These are phyloP conservation scores for Aphidius colemani DNA, from an alignment of 2,888 invertebrate genomes.

Conservation along the genomic window DNA sequence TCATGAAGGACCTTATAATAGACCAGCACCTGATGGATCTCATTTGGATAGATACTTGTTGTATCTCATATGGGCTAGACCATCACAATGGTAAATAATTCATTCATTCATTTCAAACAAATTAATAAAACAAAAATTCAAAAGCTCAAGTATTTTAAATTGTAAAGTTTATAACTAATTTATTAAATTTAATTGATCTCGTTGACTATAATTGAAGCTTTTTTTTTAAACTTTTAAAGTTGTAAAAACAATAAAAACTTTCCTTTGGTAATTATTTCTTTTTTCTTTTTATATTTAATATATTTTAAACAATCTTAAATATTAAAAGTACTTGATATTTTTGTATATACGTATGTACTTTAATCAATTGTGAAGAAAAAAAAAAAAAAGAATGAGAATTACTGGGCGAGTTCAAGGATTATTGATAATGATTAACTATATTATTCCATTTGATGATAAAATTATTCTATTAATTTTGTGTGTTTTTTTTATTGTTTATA, in stretches of 20 bases:
- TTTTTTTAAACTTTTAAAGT: no score
- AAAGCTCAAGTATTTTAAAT: no score
- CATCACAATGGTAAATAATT: conserved; percentile 70
- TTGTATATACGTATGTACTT: no score
- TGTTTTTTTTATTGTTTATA: not conserved
- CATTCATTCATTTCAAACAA: not conserved
- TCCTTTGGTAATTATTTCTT: no score
- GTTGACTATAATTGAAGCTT: no score
- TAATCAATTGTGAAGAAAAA: not conserved
- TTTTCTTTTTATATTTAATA: no score
- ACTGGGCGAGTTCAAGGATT: not conserved
- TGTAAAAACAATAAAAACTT: no score
- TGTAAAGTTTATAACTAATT: no score
- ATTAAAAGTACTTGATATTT: no score
- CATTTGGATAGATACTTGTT: conserved; percentile 80
- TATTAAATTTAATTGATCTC: no score
- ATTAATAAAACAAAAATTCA: not conserved
- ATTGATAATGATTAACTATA: not conserved
- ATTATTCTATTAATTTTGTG: no score
- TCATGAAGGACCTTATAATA: conserved; percentile 83
- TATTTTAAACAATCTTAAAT: no score
- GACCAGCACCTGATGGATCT: conserved; percentile 70
- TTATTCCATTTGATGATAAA: not conserved
- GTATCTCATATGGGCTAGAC: conserved; percentile 91
- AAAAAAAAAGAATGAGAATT: not conserved